Conservation (phyloP, 2,888 invertebrate species). For the Tromatobia lineatoria region DNA sequence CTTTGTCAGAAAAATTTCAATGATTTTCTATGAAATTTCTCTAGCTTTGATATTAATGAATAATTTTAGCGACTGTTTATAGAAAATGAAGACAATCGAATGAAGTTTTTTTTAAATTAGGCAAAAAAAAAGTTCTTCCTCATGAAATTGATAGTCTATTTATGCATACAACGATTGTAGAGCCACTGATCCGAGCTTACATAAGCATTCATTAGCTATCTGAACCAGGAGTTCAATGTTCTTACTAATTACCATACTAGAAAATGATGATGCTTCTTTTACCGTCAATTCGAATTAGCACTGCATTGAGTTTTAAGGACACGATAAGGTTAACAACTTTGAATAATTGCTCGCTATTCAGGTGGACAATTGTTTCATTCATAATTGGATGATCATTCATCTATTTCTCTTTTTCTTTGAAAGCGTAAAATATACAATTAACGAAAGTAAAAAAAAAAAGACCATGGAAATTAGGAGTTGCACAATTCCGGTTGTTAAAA, state of each 20-base stretch:
- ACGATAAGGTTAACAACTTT: neutral
- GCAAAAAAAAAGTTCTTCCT: neutral
- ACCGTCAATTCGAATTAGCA: neutral
- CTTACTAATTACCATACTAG: neutral
- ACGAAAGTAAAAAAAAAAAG: too few species aligned
- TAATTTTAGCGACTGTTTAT: too few species aligned
- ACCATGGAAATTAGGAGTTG: too few species aligned
- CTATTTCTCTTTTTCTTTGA: too few species aligned
- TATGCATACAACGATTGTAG: neutral
- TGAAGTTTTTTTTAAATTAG: neutral
- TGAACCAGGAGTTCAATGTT: conserved; percentile 2
- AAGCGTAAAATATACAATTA: too few species aligned
- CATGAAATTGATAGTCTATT: neutral
- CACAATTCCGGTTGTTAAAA: too few species aligned
- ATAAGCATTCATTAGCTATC: neutral
- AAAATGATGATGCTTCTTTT: neutral
- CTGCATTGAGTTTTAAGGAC: neutral
- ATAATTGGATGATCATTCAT: too few species aligned
- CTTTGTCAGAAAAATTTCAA: too few species aligned
- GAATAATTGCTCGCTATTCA: neutral
- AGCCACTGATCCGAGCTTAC: neutral
- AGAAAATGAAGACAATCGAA: neutral
- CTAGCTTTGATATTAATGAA: too few species aligned
- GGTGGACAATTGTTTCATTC: too few species aligned
- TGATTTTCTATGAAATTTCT: too few species aligned